phyloP scores from a whole-genome alignment of 2,797 vertebrate genomes.

The Pelodytes ibericus region DNA sequence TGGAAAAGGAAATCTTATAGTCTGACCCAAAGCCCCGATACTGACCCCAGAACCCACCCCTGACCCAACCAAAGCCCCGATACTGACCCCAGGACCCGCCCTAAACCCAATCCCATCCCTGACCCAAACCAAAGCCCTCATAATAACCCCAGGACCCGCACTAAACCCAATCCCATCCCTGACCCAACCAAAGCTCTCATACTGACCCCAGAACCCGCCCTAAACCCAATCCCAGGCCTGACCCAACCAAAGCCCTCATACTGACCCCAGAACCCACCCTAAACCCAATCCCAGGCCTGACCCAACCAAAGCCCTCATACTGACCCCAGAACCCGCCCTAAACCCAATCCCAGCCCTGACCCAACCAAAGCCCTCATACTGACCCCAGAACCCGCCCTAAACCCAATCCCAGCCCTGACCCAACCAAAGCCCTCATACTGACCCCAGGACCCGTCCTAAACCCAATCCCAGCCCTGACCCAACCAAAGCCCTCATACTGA shows the following conservation, averaged over 20 bases:
- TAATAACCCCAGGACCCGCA: not conserved
- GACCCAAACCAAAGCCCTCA: not conserved
- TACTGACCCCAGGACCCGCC: not conserved
- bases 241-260: not conserved
- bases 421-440: not conserved
- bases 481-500: not conserved
- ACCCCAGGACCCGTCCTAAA: not conserved
- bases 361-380: not conserved
- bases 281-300: not conserved
- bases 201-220: not conserved
- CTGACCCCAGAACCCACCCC: not conserved
- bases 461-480: not conserved
- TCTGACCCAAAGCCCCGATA: not conserved
- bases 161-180: not conserved
- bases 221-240: not conserved
- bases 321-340: not conserved
- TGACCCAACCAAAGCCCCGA: not conserved
- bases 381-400: too few relatives aligned
- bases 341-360: not conserved
- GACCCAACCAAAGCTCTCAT: not conserved
- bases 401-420: not conserved
- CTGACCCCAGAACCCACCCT: not conserved
- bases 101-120: accelerated
- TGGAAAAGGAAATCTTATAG: too few relatives aligned
- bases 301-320: not conserved